Percentiles rank a stretch among this genome's conserved stretches.
Conservation (phyloP, 2,797 vertebrate species). For the Petrocephalus sullivani region DNA sequence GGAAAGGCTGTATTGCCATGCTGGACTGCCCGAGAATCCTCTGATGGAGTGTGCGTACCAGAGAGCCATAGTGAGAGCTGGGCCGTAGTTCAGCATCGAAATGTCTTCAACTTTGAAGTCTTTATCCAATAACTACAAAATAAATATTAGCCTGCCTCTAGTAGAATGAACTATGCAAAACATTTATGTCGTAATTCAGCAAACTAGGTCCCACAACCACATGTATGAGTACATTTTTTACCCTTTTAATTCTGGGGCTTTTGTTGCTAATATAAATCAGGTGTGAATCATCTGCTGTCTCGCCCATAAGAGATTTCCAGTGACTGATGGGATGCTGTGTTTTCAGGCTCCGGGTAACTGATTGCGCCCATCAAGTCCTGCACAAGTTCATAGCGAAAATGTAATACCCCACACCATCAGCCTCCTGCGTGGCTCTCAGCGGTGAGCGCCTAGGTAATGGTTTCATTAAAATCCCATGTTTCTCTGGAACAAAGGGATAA, state of each 20-base stretch:
- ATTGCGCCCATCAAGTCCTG: not conserved
- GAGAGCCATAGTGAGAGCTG: not conserved
- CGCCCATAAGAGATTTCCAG: not conserved
- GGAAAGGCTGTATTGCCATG: not conserved
- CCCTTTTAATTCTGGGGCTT: not conserved
- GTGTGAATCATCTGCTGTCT: not conserved
- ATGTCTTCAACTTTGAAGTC: not conserved
- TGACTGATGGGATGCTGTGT: not conserved
- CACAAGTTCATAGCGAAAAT: not conserved
- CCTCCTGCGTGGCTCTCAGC: not conserved
- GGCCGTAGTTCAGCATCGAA: not conserved
- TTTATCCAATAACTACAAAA: not conserved
- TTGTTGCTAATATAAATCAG: not conserved
- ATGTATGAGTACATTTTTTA: not conserved
- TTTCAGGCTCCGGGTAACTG: not conserved
- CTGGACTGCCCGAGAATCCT: not conserved
- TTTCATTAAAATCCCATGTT: constrained; percentile 11
- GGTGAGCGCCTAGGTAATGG: not conserved
- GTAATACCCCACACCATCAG: not conserved
- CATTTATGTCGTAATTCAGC: not conserved
- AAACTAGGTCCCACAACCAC: not conserved
- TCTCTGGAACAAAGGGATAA: constrained; percentile 7
- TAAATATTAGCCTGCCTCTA: not conserved
- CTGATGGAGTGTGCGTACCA: not conserved
- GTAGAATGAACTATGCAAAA: not conserved